phyloP scores from a whole-genome alignment of 2,888 invertebrate genomes.

The Oligia strigilis region DNA sequence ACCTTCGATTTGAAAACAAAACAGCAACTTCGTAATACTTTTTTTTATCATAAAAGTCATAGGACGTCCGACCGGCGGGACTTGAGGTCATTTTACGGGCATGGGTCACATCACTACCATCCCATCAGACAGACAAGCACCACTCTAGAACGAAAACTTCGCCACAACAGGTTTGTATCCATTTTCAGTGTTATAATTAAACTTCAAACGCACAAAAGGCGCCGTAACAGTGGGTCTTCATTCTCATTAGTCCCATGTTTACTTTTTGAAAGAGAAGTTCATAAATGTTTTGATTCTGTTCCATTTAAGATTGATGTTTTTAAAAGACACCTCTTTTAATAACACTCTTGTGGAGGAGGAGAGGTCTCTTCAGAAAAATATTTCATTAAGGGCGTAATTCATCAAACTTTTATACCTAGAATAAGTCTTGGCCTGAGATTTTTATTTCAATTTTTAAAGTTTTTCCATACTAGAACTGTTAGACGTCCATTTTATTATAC shows the following conservation, averaged over 20 bases:
- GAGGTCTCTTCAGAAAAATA: neutral
- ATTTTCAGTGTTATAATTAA: constrained; percentile 50
- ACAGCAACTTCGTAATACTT: neutral
- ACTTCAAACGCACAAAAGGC: constrained; percentile 47
- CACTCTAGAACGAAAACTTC: constrained; percentile 79
- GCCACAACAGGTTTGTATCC: constrained; percentile 75
- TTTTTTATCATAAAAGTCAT: constrained; percentile 6
- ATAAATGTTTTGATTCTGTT: neutral
- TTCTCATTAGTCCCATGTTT: constrained; percentile 20
- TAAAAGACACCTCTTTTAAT: neutral
- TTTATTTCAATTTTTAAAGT: too few species aligned
- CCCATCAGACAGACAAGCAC: constrained; percentile 78
- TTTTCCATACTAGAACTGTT: too few species aligned
- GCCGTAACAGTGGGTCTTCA: constrained; percentile 6
- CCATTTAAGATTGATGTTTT: neutral
- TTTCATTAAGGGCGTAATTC: neutral
- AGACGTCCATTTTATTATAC: too few species aligned
- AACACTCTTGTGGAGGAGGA: neutral
- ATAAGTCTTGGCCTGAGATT: too few species aligned
- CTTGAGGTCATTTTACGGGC: constrained; percentile 70
- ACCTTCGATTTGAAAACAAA: neutral
- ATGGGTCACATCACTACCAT: constrained; percentile 75
- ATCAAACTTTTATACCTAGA: too few species aligned
- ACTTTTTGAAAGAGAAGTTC: constrained; percentile 2
- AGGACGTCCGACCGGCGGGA: constrained; percentile 65